A percentile compares a stretch with the other conserved stretches of the same genome.
Conservation (phyloP, 2,888 invertebrate species). For the Pandemis heparana region DNA sequence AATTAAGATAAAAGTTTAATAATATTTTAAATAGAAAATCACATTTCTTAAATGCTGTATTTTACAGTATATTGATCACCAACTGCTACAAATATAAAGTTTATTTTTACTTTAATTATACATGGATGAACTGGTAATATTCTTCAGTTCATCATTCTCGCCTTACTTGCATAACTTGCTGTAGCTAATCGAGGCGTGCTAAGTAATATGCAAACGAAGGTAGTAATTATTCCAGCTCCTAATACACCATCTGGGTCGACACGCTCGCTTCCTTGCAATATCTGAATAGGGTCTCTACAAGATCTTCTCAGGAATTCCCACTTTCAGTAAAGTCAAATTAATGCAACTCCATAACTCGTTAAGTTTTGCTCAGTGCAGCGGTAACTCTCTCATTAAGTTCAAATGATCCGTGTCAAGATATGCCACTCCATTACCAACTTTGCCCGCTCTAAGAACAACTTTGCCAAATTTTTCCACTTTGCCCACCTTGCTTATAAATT, state of each 20-base stretch:
- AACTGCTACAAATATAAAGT: no score
- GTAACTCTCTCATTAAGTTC: no score
- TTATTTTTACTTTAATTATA: no score
- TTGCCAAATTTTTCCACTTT: neutral
- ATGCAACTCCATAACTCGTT: no score
- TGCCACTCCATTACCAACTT: neutral
- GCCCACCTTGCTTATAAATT: no score
- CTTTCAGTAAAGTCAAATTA: no score
- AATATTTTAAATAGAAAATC: no score
- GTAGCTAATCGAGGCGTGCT: constrained; percentile 11
- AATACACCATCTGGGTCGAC: neutral
- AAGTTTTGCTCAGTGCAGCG: no score
- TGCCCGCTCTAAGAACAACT: neutral
- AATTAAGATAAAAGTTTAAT: no score
- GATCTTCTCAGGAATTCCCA: neutral
- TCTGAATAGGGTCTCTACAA: neutral
- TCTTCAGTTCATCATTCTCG: neutral
- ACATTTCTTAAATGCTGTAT: no score
- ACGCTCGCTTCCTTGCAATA: constrained; percentile 4
- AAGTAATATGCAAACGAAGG: constrained; percentile 12
- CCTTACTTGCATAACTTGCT: neutral
- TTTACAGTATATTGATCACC: no score
- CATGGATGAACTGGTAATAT: neutral
- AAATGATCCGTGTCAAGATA: neutral
- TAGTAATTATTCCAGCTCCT: constrained; percentile 11